Percentiles rank a stretch among this genome's conserved stretches.
Evolutionary conservation across 2,888 invertebrate species (phyloP).

Genomic region (Acanthoscelides obtectus): DNA sequence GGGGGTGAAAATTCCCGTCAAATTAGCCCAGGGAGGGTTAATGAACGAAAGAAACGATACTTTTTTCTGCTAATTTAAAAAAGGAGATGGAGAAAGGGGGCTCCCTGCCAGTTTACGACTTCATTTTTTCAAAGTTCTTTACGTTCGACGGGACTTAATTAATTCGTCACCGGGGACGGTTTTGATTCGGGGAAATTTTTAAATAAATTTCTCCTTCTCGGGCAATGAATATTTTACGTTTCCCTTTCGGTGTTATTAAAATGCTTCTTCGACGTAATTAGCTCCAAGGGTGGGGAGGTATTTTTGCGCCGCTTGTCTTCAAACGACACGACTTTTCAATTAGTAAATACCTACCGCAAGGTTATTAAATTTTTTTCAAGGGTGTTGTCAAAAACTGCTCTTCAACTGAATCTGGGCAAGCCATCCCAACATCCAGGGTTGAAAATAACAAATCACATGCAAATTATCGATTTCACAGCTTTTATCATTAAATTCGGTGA

Average conservation of each 20-base stretch:
- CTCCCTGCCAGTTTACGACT: neutral
- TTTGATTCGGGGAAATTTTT: slow-evolving; percentile 35
- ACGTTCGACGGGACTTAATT: slow-evolving; percentile 42
- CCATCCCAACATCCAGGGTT: too few relatives aligned
- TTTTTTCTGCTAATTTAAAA: slow-evolving; percentile 49
- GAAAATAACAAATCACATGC: too few relatives aligned
- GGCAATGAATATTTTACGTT: slow-evolving; percentile 43
- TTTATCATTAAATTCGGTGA: too few relatives aligned
- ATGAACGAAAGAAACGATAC: slow-evolving; percentile 50
- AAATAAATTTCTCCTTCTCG: slow-evolving; percentile 39
- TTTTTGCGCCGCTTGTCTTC: neutral
- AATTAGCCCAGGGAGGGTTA: slow-evolving; percentile 50
- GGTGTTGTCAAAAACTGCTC: neutral
- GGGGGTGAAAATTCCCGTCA: slow-evolving; percentile 48
- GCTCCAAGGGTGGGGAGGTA: neutral
- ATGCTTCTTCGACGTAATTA: neutral
- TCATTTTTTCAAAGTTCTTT: slow-evolving; percentile 11
- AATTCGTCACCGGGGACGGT: slow-evolving; percentile 45
- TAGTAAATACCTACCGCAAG: neutral
- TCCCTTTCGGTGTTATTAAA: slow-evolving; percentile 19
- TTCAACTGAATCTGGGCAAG: neutral
- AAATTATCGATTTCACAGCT: too few relatives aligned
- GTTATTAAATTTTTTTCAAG: neutral
- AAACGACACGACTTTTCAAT: neutral
- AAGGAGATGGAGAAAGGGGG: slow-evolving; percentile 35